A percentile compares a stretch with the other conserved stretches of the same genome.
Evolutionary conservation across 2,888 invertebrate species (phyloP).

Genomic region (Willowsia nigromaculata): DNA sequence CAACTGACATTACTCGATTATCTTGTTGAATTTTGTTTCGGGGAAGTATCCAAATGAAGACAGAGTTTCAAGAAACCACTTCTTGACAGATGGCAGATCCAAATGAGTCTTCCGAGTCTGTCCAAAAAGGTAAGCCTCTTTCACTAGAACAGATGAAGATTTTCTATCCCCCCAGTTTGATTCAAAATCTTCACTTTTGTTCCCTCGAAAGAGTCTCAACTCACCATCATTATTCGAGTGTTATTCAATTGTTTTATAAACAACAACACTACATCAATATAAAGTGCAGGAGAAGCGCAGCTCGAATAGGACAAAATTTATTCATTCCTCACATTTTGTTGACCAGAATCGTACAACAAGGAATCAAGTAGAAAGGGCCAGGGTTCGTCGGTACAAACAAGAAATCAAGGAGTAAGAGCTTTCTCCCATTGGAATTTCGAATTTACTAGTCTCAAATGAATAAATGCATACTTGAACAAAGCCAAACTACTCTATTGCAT

Average conservation of each 20-base stretch:
- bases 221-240: no score
- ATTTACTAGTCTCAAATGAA: constrained; percentile 5
- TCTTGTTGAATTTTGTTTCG: no score
- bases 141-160: neutral
- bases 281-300: neutral
- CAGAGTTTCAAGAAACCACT: constrained; percentile 49
- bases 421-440: neutral
- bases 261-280: neutral
- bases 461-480: constrained; percentile 31
- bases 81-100: constrained; percentile 52
- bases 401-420: constrained; percentile 23
- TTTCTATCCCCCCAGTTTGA: neutral
- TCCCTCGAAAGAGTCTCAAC: no score
- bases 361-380: constrained; percentile 33
- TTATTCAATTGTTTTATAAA: no score
- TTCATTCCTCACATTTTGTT: neutral
- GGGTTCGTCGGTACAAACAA: constrained; percentile 13
- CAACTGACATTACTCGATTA: neutral
- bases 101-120: constrained; percentile 47
- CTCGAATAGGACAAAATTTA: neutral
- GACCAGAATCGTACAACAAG: constrained; percentile 15
- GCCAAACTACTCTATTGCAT: neutral
- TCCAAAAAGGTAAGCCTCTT: neutral
- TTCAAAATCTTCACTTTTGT: neutral
- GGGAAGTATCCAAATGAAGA: constrained; percentile 47